A percentile compares a stretch with the other conserved stretches of the same genome.
phyloP scores from a whole-genome alignment of 2,888 invertebrate species.

The Cephus spinipes region DNA sequence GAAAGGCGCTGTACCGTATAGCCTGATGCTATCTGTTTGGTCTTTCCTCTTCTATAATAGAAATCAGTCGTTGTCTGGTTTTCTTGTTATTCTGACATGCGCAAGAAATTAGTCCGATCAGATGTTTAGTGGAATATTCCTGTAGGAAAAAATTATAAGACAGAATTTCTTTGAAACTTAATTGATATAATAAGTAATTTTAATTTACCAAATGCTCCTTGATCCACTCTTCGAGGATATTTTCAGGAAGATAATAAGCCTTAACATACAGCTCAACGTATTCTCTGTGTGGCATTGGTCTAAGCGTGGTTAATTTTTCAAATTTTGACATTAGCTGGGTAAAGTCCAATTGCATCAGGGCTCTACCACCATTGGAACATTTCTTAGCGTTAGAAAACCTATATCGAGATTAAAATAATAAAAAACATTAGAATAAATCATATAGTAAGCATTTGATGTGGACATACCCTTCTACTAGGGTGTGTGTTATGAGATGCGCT shows the following conservation, averaged over 20 bases:
- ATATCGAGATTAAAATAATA: constrained; percentile 41
- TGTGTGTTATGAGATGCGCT: constrained; percentile 85
- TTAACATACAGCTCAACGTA: constrained; percentile 96
- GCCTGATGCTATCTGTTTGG: constrained; percentile 52
- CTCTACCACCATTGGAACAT: constrained; percentile 96
- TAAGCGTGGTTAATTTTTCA: constrained; percentile 85
- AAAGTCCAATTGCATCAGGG: constrained; percentile 97
- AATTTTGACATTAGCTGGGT: constrained; percentile 92
- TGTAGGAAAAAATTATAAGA: constrained; percentile 54
- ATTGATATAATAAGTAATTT: constrained; percentile 22
- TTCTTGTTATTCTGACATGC: constrained; percentile 91
- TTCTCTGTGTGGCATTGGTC: constrained; percentile 88
- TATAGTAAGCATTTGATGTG: neutral
- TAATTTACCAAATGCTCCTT: constrained; percentile 77
- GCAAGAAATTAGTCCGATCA: constrained; percentile 85
- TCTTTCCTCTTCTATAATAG: constrained; percentile 75
- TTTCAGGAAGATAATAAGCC: constrained; percentile 93
- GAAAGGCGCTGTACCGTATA: neutral
- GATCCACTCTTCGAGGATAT: constrained; percentile 90
- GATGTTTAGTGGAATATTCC: constrained; percentile 92
- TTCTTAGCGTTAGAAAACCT: constrained; percentile 90
- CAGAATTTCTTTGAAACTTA: neutral
- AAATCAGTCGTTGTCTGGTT: constrained; percentile 81
- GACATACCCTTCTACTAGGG: constrained; percentile 90
- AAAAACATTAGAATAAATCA: constrained; percentile 8